A percentile compares a stretch with the other conserved stretches of the same genome.
These are phyloP conservation scores for Brenthis daphne DNA, from an alignment of 2,888 invertebrate species.

Conservation along the genomic window DNA sequence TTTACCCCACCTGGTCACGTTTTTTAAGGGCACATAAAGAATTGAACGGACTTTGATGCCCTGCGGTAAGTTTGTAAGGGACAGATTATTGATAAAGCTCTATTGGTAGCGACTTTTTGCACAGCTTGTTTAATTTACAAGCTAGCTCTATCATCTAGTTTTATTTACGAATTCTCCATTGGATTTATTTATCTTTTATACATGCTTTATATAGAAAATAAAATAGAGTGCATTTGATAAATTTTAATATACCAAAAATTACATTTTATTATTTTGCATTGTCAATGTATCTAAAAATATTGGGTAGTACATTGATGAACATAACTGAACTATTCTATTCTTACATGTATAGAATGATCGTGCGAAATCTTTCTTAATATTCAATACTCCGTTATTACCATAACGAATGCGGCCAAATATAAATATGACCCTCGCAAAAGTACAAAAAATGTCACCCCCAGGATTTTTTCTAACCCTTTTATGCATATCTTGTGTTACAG, in stretches of 20 bases:
- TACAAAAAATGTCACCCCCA: constrained; percentile 75
- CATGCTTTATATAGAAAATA: too few species aligned
- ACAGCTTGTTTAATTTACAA: constrained; percentile 23
- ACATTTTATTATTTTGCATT: background rate
- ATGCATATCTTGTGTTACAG: constrained; percentile 75
- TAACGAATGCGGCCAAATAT: constrained; percentile 64
- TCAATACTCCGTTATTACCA: constrained; percentile 65
- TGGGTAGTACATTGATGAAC: background rate
- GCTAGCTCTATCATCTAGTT: constrained; percentile 6
- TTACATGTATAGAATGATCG: constrained; percentile 49
- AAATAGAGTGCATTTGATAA: too few species aligned
- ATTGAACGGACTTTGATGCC: constrained; percentile 28
- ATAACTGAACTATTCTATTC: constrained; percentile 14
- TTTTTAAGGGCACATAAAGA: constrained; percentile 62
- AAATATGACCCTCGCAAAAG: constrained; percentile 58
- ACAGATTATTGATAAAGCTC: constrained; percentile 60
- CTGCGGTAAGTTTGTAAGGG: constrained; percentile 50
- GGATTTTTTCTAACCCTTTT: constrained; percentile 76
- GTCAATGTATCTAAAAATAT: background rate
- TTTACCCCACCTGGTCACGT: constrained; percentile 66
- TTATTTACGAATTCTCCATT: background rate
- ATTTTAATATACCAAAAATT: background rate
- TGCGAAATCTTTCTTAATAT: constrained; percentile 67
- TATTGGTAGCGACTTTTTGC: constrained; percentile 46
- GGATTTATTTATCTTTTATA: background rate